Conservation (phyloP, 2,797 vertebrate species). For the Peromyscus attwateri region DNA sequence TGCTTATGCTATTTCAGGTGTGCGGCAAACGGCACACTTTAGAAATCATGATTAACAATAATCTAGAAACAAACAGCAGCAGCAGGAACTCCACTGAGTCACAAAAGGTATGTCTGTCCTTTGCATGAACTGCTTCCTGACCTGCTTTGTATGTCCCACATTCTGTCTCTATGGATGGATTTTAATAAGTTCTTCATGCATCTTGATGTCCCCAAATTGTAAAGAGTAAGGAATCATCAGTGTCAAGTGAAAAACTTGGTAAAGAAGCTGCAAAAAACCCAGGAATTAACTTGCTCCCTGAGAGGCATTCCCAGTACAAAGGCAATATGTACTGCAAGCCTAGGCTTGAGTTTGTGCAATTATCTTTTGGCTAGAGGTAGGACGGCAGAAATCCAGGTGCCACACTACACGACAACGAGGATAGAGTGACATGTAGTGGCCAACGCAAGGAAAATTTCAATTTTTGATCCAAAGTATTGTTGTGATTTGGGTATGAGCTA, state of each 20-base stretch:
- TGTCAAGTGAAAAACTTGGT: constrained; percentile 36
- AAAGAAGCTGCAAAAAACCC: constrained; percentile 17
- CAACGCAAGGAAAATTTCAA: constrained; percentile 5
- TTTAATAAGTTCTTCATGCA: not conserved
- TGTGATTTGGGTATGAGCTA: not conserved
- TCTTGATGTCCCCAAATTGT: constrained; percentile 10
- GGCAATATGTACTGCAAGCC: constrained; percentile 67
- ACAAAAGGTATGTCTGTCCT: not conserved
- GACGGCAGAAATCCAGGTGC: constrained; percentile 75
- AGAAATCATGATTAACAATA: not conserved
- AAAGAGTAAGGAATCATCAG: not conserved
- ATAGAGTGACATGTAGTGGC: constrained; percentile 74
- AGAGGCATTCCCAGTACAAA: not conserved
- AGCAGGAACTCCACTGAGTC: not conserved
- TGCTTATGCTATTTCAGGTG: constrained; percentile 1
- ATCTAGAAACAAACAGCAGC: not conserved
- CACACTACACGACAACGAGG: constrained; percentile 64
- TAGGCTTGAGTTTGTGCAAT: constrained; percentile 78
- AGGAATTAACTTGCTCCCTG: not conserved
- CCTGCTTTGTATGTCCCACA: not conserved
- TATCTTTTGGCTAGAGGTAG: constrained; percentile 82
- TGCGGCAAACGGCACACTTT: not conserved
- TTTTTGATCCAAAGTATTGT: not conserved
- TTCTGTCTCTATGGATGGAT: not conserved
- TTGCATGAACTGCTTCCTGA: not conserved